Evolutionary conservation across 2,113 vertebrate genomes (phyloP).

Genomic region (Syngnathoides biaculeatus): DNA sequence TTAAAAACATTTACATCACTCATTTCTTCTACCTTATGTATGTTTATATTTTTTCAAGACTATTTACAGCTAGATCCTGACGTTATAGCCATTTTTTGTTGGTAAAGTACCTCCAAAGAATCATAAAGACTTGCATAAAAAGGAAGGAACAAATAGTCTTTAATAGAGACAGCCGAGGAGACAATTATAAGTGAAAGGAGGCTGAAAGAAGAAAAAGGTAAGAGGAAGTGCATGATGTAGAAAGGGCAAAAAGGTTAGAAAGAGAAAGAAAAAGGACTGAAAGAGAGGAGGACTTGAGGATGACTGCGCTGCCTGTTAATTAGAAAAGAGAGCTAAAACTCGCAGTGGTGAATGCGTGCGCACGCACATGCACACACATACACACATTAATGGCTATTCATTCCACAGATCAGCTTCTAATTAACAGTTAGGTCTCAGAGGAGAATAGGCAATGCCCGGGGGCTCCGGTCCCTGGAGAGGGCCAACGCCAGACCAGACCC

Average conservation of each 20-base stretch:
- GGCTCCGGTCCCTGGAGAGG: conserved; percentile 60
- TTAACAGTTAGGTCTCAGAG: conserved; percentile 66
- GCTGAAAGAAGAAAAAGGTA: not conserved
- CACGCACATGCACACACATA: conserved; percentile 23
- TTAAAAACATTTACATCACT: not conserved
- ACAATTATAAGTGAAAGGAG: conserved; percentile 8
- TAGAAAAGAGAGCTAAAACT: conserved; percentile 59
- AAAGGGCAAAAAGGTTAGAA: conserved; percentile 30
- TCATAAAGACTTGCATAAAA: not conserved
- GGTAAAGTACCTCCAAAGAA: not conserved
- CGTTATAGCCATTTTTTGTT: not conserved
- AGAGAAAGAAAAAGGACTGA: conserved; percentile 24
- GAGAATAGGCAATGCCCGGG: conserved; percentile 55
- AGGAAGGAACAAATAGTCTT: not conserved
- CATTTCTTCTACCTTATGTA: not conserved
- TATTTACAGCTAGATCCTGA: not conserved
- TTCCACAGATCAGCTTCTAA: conserved; percentile 63
- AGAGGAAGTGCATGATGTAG: conserved; percentile 20
- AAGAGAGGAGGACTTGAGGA: conserved; percentile 44
- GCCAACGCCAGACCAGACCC: conserved; percentile 51
- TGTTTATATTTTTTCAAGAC: not conserved
- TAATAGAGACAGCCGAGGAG: conserved; percentile 3
- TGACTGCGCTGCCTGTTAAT: conserved; percentile 69
- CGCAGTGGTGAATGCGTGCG: conserved; percentile 36
- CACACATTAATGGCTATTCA: conserved; percentile 59